Percentiles rank a stretch among this genome's conserved stretches.
Evolutionary conservation across 1,140 invertebrate species (phyloP).

Genomic region (Bombus breviceps): DNA sequence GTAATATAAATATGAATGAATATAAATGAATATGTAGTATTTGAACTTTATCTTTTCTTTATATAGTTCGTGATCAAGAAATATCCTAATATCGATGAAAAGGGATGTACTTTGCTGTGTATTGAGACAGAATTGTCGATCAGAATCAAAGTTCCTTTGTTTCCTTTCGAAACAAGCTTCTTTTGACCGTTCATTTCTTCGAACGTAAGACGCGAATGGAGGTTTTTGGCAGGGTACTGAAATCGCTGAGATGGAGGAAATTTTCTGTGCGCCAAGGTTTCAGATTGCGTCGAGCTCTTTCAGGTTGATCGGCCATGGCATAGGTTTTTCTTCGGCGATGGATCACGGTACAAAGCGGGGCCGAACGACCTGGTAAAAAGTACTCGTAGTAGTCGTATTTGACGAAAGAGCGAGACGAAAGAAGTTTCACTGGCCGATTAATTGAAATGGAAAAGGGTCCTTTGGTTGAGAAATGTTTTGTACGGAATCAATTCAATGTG

Average conservation of each 20-base stretch:
- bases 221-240: slow-evolving; percentile 41
- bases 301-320: slow-evolving; percentile 52
- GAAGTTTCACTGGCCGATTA: slow-evolving; percentile 27
- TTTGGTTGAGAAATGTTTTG: slow-evolving; percentile 3
- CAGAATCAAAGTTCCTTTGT: slow-evolving; percentile 3
- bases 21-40: no score
- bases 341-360: slow-evolving; percentile 50
- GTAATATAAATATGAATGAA: no score
- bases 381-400: slow-evolving; percentile 13
- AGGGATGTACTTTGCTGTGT: background rate
- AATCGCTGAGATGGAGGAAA: slow-evolving; percentile 52
- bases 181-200: slow-evolving; percentile 28
- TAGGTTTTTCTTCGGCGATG: slow-evolving; percentile 48
- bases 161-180: slow-evolving; percentile 37
- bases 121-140: background rate
- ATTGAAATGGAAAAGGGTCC: slow-evolving; percentile 25
- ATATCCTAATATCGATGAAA: background rate
- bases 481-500: background rate
- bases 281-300: slow-evolving; percentile 54
- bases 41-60: no score
- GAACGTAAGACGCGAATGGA: slow-evolving; percentile 29
- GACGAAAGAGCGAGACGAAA: background rate
- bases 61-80: background rate
- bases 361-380: slow-evolving; percentile 35
- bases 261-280: slow-evolving; percentile 53